phyloP scores from a whole-genome alignment of 1,140 invertebrate species.

The Ceratitis capitata region DNA sequence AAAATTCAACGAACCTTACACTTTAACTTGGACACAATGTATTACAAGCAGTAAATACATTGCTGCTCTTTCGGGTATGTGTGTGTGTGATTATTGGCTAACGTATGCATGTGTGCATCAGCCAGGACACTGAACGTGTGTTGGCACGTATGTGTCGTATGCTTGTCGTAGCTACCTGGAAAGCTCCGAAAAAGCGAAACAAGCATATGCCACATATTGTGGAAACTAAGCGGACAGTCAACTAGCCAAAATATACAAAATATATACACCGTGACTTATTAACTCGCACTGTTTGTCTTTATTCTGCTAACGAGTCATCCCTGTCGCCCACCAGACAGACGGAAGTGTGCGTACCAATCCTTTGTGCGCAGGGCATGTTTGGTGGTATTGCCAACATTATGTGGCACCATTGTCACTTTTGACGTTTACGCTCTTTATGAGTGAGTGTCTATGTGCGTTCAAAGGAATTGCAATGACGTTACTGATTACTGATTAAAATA shows the following conservation, averaged over 20 bases:
- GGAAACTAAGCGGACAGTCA: neutral
- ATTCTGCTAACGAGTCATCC: conserved; percentile 19
- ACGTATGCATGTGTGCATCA: conserved; percentile 26
- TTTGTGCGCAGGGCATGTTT: conserved; percentile 3
- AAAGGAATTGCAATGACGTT: neutral
- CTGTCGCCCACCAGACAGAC: neutral
- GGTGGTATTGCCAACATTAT: neutral
- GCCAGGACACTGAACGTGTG: neutral
- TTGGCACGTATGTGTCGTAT: neutral
- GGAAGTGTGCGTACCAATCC: neutral
- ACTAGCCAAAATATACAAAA: conserved; percentile 18
- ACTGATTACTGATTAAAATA: neutral
- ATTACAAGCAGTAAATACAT: conserved; percentile 40
- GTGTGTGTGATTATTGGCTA: neutral
- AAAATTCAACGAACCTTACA: conserved; percentile 49
- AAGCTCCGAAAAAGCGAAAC: conserved; percentile 21
- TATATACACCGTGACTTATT: neutral
- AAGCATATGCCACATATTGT: neutral
- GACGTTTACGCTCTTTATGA: neutral
- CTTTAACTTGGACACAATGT: conserved; percentile 43
- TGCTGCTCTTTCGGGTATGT: neutral
- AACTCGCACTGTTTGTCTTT: neutral
- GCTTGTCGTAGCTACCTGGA: neutral
- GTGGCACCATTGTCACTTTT: neutral
- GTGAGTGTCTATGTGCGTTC: neutral